These are phyloP conservation scores for Mungos mungo DNA, from an alignment of 2,113 vertebrate species.

Conservation along the genomic window DNA sequence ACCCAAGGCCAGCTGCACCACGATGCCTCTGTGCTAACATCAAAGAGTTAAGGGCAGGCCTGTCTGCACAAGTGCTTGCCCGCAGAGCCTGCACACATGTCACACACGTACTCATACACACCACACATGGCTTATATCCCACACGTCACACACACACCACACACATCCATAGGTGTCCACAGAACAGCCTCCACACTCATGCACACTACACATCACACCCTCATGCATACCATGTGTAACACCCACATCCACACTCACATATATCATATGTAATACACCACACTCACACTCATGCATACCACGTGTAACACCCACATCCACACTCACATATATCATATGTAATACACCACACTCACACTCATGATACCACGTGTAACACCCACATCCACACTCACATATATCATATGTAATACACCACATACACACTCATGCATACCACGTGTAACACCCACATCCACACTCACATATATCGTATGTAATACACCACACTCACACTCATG, in stretches of 20 bases:
- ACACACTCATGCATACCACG: not conserved
- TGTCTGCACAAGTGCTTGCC: constrained; percentile 22
- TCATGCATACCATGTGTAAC: rapidly evolving
- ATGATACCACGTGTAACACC: rapidly evolving
- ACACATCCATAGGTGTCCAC: not conserved
- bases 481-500: not conserved
- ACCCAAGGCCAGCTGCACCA: not conserved
- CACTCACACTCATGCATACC: not conserved
- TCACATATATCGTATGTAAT: no score
- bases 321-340: no score
- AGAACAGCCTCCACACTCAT: not conserved
- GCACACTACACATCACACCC: not conserved
- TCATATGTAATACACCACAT: not conserved
- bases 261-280: not conserved
- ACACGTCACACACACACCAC: not conserved
- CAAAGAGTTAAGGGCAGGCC: not conserved
- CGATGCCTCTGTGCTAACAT: not conserved
- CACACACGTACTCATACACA: not conserved
- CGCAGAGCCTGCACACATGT: not conserved
- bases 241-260: rapidly evolving
- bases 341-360: not conserved
- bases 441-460: not conserved
- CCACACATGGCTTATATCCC: not conserved
- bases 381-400: rapidly evolving
- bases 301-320: not conserved